phyloP scores from a whole-genome alignment of 2,888 invertebrate genomes.

The Stenotaenia linearis region DNA sequence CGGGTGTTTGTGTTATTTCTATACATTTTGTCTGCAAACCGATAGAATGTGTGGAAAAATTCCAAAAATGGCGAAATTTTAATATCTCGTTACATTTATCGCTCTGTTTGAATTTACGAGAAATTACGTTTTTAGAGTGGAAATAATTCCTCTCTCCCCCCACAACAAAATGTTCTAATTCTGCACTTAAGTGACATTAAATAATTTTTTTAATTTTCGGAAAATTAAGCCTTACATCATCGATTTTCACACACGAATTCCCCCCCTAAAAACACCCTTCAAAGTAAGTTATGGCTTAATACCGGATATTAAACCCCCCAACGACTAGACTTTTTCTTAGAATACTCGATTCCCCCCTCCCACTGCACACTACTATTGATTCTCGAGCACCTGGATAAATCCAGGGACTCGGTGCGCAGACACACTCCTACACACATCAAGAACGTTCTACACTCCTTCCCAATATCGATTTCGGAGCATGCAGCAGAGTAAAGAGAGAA shows the following conservation, averaged over 20 bases:
- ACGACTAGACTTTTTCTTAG: not conserved
- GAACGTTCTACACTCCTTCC: not conserved
- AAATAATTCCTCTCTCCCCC: too few species aligned
- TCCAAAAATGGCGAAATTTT: too few species aligned
- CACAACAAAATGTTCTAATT: too few species aligned
- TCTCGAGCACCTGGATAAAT: slow-evolving; percentile 11
- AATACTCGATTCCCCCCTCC: not conserved
- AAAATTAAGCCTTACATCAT: too few species aligned
- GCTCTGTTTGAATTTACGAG: not conserved
- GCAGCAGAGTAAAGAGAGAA: not conserved
- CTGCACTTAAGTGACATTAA: too few species aligned
- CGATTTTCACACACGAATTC: too few species aligned
- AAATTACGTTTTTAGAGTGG: not conserved
- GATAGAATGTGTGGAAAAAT: not conserved
- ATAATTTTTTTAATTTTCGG: too few species aligned
- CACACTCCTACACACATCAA: not conserved
- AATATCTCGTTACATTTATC: too few species aligned
- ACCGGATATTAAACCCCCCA: not conserved
- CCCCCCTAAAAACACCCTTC: too few species aligned
- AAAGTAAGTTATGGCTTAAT: too few species aligned
- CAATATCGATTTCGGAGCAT: slow-evolving; percentile 1
- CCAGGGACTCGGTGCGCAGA: not conserved
- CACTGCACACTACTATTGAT: not conserved
- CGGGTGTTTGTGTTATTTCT: too few species aligned
- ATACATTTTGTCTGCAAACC: not conserved